These are phyloP conservation scores for Nannobrachium achirus DNA, from an alignment of 2,113 vertebrate genomes.

Conservation along the genomic window DNA sequence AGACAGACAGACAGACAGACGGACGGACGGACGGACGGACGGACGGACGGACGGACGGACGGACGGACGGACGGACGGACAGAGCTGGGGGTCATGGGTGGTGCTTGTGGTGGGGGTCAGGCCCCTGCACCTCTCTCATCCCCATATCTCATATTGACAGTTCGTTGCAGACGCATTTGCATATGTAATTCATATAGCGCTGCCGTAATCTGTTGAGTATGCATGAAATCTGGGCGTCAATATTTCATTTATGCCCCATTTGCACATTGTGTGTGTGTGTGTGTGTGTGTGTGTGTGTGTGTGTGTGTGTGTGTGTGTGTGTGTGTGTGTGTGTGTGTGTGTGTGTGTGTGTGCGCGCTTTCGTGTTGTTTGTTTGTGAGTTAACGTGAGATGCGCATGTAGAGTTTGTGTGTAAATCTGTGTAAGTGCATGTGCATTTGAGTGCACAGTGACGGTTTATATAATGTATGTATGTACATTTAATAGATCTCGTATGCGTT, in stretches of 20 bases:
- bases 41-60: background rate
- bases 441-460: background rate
- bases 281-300: conserved; percentile 1
- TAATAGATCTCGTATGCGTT: too few species aligned
- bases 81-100: background rate
- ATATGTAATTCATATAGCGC: conserved; percentile 61
- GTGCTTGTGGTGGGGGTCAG: background rate
- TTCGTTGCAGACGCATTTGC: conserved; percentile 39
- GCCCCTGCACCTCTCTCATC: conserved; percentile 5
- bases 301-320: background rate
- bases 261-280: conserved; percentile 36
- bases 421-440: background rate
- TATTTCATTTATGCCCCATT: conserved; percentile 64
- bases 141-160: conserved; percentile 51
- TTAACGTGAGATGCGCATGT: background rate
- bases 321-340: background rate
- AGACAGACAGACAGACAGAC: conserved; percentile 8
- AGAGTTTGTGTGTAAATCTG: background rate
- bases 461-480: too few species aligned
- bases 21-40: conserved; percentile 12
- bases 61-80: background rate
- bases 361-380: too few species aligned
- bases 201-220: conserved; percentile 57
- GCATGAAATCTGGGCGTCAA: conserved; percentile 57
- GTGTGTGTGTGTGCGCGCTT: background rate